Conservation (phyloP, 1,140 invertebrate species). For the Helicoverpa zea region DNA sequence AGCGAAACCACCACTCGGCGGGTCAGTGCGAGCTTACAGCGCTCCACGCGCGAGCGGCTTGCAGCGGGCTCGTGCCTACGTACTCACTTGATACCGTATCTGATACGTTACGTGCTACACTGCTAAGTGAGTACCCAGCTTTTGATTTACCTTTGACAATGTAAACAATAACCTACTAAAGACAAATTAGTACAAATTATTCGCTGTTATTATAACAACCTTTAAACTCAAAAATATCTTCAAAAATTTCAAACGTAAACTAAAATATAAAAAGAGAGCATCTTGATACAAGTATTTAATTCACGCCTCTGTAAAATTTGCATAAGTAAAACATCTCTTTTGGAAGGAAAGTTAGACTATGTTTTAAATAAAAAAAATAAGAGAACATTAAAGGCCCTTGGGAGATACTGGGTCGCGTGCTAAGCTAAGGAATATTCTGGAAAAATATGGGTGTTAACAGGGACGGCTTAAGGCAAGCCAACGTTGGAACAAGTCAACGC, state of each 20-base stretch:
- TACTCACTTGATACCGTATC: too few species aligned
- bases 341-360: slow-evolving; percentile 16
- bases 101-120: too few species aligned
- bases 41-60: too few species aligned
- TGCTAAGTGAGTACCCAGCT: too few species aligned
- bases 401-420: slow-evolving; percentile 21
- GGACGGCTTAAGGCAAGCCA: slow-evolving; percentile 28
- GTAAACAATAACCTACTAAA: not conserved
- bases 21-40: too few species aligned
- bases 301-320: slow-evolving; percentile 42
- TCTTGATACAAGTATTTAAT: slow-evolving; percentile 48
- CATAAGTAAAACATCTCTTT: slow-evolving; percentile 54
- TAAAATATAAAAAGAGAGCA: slow-evolving; percentile 31
- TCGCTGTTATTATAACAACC: not conserved
- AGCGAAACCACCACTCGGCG: too few species aligned
- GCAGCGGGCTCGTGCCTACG: too few species aligned
- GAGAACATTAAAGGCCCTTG: slow-evolving; percentile 38
- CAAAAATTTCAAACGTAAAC: slow-evolving; percentile 20
- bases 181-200: slow-evolving; percentile 1
- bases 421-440: slow-evolving; percentile 32
- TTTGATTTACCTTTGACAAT: not conserved
- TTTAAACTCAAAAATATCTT: slow-evolving; percentile 17
- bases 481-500: slow-evolving; percentile 8
- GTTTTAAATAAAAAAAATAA: slow-evolving; percentile 48
- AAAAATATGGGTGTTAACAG: slow-evolving; percentile 46